phyloP scores from a whole-genome alignment of 2,797 vertebrate genomes.

The Passerculus sandwichensis region DNA sequence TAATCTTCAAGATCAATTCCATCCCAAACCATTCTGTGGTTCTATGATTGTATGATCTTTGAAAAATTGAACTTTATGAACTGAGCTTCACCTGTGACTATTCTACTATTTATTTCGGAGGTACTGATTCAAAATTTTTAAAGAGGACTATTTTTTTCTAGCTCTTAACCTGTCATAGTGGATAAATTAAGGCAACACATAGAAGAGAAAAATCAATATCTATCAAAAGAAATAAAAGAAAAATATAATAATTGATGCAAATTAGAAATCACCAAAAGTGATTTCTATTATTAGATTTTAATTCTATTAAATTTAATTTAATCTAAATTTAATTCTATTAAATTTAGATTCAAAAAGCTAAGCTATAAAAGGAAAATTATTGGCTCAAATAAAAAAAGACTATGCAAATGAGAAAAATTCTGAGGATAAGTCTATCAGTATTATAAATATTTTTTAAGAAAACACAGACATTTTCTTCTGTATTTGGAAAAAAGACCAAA shows the following conservation, averaged over 20 bases:
- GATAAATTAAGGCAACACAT: background rate
- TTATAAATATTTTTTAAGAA: background rate
- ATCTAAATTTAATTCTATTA: too few relatives aligned
- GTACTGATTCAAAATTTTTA: background rate
- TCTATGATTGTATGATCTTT: background rate
- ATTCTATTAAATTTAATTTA: too few relatives aligned
- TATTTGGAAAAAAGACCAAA: background rate
- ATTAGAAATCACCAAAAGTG: background rate
- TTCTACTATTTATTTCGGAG: background rate
- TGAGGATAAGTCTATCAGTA: background rate
- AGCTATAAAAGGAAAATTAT: background rate
- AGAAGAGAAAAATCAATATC: background rate
- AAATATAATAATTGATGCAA: background rate
- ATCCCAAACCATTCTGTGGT: background rate
- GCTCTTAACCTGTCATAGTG: background rate
- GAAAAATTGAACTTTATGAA: background rate
- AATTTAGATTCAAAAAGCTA: background rate
- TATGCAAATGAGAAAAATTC: background rate
- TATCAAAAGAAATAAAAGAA: background rate
- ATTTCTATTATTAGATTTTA: too few relatives aligned
- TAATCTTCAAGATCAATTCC: background rate
- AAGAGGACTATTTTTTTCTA: background rate
- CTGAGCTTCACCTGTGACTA: background rate
- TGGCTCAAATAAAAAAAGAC: background rate
- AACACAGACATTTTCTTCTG: background rate